A percentile compares a stretch with the other conserved stretches of the same genome.
Conservation (phyloP, 2,888 invertebrate genomes). For the Leptopilina drosophilae region DNA sequence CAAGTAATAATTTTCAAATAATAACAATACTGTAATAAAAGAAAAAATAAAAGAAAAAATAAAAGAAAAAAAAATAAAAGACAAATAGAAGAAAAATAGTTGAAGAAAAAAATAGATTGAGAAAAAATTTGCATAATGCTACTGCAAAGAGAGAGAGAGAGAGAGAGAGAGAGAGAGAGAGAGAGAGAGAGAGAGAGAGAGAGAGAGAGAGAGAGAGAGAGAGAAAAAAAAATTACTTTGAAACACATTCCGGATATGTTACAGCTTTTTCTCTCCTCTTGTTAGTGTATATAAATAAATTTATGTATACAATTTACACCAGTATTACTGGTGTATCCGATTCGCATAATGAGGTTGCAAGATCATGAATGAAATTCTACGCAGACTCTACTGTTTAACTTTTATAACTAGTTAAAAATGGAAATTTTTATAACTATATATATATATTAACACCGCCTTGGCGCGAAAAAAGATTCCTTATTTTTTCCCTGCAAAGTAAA, state of each 20-base stretch:
- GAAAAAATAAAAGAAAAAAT: background rate
- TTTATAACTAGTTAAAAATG: constrained; percentile 2
- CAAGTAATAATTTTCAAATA: background rate
- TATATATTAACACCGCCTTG: background rate
- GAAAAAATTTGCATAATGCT: constrained; percentile 43
- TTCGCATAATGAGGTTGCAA: constrained; percentile 34
- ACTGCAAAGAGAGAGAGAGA: no score
- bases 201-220: no score
- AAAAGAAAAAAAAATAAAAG: background rate
- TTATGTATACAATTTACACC: background rate
- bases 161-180: no score
- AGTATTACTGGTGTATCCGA: constrained; percentile 23
- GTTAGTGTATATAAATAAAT: background rate
- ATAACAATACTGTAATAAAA: constrained; percentile 9
- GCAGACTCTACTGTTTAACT: constrained; percentile 6
- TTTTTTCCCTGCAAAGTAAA: no score
- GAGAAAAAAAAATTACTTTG: constrained; percentile 39
- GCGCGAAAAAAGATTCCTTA: background rate
- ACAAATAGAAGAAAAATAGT: background rate
- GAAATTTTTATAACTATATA: background rate
- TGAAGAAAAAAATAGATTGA: background rate
- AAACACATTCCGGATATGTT: constrained; percentile 43
- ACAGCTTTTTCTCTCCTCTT: background rate
- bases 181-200: no score
- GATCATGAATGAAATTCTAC: constrained; percentile 37